Evolutionary conservation across 2,888 invertebrate species (phyloP).

Genomic region (Xiphydria camelus): DNA sequence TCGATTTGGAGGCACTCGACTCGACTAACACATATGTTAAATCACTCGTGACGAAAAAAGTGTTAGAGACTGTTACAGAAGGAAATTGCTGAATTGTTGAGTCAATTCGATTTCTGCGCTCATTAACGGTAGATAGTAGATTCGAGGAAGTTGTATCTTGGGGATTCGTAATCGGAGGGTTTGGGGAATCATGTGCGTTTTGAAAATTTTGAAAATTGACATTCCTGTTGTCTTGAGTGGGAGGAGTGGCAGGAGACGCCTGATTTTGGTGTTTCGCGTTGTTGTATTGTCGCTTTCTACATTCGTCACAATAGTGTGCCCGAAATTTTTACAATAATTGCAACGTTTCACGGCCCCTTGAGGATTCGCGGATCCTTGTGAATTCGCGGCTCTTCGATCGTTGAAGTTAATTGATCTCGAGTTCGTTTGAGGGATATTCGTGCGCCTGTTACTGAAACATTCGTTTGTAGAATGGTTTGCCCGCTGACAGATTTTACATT

Average conservation of each 20-base stretch:
- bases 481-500: not conserved
- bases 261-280: not conserved
- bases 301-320: no score
- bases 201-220: not conserved
- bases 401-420: not conserved
- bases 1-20: slow-evolving; percentile 2
- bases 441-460: not conserved
- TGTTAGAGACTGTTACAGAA: not conserved
- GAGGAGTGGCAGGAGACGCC: not conserved
- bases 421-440: not conserved
- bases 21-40: slow-evolving; percentile 10
- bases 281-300: slow-evolving; percentile 9
- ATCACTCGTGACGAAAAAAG: not conserved
- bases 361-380: no score
- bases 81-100: not conserved
- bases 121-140: no score
- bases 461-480: not conserved
- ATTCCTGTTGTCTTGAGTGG: not conserved
- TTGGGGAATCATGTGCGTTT: not conserved
- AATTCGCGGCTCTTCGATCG: no score
- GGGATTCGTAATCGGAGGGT: no score
- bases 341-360: no score
- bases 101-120: not conserved
- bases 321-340: slow-evolving; percentile 16
- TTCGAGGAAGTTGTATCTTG: no score